phyloP scores from a whole-genome alignment of 2,888 invertebrate species.

The Molanna angustata region DNA sequence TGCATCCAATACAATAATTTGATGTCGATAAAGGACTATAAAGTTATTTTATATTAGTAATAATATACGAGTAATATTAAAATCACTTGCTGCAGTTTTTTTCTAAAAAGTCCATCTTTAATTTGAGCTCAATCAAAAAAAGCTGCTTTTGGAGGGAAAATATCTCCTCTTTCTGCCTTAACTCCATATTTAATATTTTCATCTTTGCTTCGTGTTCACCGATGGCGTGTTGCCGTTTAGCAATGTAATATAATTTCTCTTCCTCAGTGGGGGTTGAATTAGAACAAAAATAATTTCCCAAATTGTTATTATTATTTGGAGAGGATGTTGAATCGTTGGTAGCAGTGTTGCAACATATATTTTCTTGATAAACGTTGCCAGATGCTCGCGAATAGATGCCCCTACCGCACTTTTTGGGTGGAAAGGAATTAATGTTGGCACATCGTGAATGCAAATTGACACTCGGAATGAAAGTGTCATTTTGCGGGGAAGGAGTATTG shows the following conservation, averaged over 20 bases:
- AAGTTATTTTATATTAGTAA: background rate
- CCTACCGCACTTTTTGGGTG: constrained; percentile 19
- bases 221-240: constrained; percentile 51
- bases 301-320: constrained; percentile 22
- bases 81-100: constrained; percentile 49
- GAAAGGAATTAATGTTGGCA: constrained; percentile 13
- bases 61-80: constrained; percentile 2
- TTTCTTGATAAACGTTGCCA: constrained; percentile 13
- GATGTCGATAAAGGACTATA: background rate
- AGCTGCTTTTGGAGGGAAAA: constrained; percentile 53
- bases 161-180: constrained; percentile 52
- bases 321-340: constrained; percentile 5
- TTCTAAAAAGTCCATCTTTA: constrained; percentile 55
- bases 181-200: constrained; percentile 53
- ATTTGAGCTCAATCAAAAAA: constrained; percentile 49
- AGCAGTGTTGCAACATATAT: constrained; percentile 11
- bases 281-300: constrained; percentile 24
- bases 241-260: constrained; percentile 46
- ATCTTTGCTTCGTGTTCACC: constrained; percentile 55
- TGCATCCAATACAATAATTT: background rate
- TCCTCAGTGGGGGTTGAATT: constrained; percentile 41
- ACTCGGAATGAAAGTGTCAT: constrained; percentile 17
- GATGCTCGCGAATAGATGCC: constrained; percentile 17
- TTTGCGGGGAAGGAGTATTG: constrained; percentile 25
- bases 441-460: constrained; percentile 10